phyloP scores from a whole-genome alignment of 2,797 vertebrate species.

The Mycteria americana region DNA sequence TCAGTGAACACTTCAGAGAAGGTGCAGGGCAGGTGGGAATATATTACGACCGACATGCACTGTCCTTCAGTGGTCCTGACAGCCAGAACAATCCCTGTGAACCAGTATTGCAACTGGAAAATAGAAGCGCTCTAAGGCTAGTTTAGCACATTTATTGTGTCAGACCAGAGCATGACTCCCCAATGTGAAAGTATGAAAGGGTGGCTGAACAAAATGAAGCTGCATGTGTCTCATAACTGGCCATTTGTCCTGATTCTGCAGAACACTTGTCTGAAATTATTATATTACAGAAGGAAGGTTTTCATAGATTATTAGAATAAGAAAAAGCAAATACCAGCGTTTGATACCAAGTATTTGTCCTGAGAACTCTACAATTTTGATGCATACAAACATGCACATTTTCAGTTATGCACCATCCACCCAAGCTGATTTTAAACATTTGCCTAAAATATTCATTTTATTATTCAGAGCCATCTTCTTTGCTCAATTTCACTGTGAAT shows the following conservation, averaged over 20 bases:
- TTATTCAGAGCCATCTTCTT: neutral
- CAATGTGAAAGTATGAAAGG: neutral
- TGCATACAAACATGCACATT: neutral
- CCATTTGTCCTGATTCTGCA: neutral
- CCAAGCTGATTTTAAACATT: neutral
- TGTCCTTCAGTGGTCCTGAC: neutral
- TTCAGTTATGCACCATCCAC: neutral
- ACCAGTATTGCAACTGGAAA: neutral
- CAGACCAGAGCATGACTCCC: neutral
- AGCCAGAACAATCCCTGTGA: neutral
- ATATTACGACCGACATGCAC: neutral
- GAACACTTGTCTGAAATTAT: neutral
- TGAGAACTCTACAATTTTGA: neutral
- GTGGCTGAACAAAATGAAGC: neutral
- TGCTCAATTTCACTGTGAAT: neutral
- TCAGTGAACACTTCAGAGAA: neutral
- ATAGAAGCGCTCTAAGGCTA: neutral
- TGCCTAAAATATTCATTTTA: neutral
- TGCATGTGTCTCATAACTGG: neutral
- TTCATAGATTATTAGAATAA: neutral
- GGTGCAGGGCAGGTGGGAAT: fast-evolving
- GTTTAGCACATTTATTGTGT: neutral
- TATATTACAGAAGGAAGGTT: neutral
- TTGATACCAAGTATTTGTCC: neutral
- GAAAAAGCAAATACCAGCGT: neutral